Base-by-base conservation (phyloP, 1,140 invertebrate species). In the Zophobas morio region DNA sequence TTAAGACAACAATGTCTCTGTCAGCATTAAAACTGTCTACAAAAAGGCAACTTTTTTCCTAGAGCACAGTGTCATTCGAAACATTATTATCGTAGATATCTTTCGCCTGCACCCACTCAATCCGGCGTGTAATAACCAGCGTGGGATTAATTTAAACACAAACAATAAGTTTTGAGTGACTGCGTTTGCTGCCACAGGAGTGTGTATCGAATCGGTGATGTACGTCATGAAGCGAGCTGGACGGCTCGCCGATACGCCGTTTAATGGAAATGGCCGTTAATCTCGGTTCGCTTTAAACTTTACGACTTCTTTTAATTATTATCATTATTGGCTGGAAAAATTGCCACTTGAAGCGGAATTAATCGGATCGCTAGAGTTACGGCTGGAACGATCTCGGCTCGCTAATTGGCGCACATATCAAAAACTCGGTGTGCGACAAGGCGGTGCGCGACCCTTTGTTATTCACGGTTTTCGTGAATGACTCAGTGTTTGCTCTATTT, bases 151-250 rank as follows among this genome's bases (percentile, higher is more conserved):
- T 73, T 73, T 54, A 73, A 53, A 75, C 60, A 75, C 53, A 66
- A 66, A 75, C 60, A 75, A 75, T 66, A n/a, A 56, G 56, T 49
- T 39, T 63, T 49, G 74, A 63, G 74, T 42, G 53, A 63, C 39
- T 34, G 47, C 51, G 33, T 8, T 75, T 47, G n/a, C 46, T 57
- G 57, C 54, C 1, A 75, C 74, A 56, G 74, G 74, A 75, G 74
- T 75, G 60, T 39, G 74, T 56, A 75, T 49, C 74, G 60, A 75
- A 75, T 75, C 60, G 42, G 40, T 75, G 56, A 75, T 75, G 74
- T 32, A 73, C 63, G 63, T 70, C 33, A 37, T 35, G 51, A 20
- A 73, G 71, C 70, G 70, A 42, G 70, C 47, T 34, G 42, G 51
- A 46, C 42, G 42, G 42, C 49, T 70, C 42, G 20, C 20, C 63